Conservation (phyloP, 2,888 invertebrate species). For the Coecobrya sp. region DNA sequence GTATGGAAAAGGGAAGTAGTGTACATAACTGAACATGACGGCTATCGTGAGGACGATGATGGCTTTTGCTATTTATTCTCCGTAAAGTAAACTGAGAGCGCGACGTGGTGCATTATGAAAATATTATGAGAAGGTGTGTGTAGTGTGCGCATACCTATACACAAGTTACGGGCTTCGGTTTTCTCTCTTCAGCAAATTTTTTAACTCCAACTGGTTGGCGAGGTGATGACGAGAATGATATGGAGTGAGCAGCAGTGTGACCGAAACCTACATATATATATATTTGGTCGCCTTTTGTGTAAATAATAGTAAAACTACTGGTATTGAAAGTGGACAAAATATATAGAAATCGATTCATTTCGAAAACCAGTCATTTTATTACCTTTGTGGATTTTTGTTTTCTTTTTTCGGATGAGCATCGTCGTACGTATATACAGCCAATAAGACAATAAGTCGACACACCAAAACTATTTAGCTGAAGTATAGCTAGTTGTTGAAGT, state of each 20-base stretch:
- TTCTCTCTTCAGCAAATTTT: neutral
- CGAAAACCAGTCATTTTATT: neutral
- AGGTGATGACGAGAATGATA: neutral
- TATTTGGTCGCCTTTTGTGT: slow-evolving; percentile 16
- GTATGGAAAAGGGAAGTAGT: neutral
- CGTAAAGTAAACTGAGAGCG: neutral
- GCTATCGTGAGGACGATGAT: neutral
- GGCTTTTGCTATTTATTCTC: slow-evolving; percentile 21
- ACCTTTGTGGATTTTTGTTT: neutral
- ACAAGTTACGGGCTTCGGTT: neutral
- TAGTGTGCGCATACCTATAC: neutral
- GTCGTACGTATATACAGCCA: neutral
- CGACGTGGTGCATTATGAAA: slow-evolving; percentile 19
- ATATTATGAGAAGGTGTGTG: slow-evolving; percentile 33
- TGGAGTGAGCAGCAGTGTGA: neutral
- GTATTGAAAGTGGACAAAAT: neutral
- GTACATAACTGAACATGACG: slow-evolving; percentile 12
- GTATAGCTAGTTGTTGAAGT: too few relatives aligned
- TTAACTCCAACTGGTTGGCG: neutral
- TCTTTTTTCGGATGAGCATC: neutral
- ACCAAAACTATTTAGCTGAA: too few relatives aligned
- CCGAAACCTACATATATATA: neutral
- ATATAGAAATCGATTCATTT: neutral
- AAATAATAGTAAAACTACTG: neutral
- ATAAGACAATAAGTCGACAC: neutral